Conservation (phyloP, 2,797 vertebrate species). For the Echiichthys vipera region DNA sequence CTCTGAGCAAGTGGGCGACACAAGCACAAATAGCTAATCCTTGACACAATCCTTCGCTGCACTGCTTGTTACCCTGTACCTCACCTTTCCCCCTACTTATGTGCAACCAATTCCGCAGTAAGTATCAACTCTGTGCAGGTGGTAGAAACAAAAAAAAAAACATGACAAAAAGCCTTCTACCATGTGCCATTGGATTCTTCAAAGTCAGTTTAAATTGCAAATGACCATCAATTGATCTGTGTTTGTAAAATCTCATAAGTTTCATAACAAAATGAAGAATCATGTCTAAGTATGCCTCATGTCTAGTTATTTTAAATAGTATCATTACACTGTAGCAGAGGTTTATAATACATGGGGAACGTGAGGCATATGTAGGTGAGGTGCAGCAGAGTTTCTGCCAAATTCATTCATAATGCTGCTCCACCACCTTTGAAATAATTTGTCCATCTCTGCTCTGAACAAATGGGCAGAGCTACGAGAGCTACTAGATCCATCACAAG, state of each 20-base stretch:
- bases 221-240: background rate
- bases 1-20: slow-evolving; percentile 10
- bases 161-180: slow-evolving; percentile 1
- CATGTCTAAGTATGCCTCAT: no score
- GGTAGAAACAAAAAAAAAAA: slow-evolving; percentile 8
- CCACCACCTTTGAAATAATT: no score
- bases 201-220: background rate
- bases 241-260: background rate
- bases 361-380: no score
- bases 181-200: no score
- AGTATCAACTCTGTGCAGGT: slow-evolving; percentile 12
- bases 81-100: slow-evolving; percentile 30
- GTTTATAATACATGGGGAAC: no score
- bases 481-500: no score
- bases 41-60: slow-evolving; percentile 22
- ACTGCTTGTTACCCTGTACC: slow-evolving; percentile 22
- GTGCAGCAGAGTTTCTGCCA: no score
- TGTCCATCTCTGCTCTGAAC: no score
- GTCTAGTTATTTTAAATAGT: background rate
- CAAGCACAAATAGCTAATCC: slow-evolving; percentile 33
- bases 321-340: no score
- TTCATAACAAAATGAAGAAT: background rate
- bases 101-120: slow-evolving; percentile 2
- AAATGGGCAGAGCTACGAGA: no score
- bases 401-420: no score